Evolutionary conservation across 2,888 invertebrate species (phyloP), one percentile per base, ranked within the genome.

Genomic region (Andrena flavipes): DNA sequence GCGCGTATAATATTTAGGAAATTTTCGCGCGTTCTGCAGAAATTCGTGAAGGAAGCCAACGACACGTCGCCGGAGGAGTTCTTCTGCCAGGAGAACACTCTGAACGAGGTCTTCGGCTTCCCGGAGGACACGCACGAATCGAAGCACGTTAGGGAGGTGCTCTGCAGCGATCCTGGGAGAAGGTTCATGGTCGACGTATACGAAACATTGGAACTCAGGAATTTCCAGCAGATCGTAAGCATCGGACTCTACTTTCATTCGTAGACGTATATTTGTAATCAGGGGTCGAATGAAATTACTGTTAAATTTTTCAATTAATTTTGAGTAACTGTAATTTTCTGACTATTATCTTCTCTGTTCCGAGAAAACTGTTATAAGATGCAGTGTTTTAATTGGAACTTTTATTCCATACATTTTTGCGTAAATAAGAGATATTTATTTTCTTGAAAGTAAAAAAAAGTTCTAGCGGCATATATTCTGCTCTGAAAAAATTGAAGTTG

Each of bases 131-230:
- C 84, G 26, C 84, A 79, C 30, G 82, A 88, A 65, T 76, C 87
- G 20, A 64, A 75, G 0, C 62, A 86, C 73, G 73, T 89, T 49
- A 80, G 82, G 3, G 83, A 87, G 51, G 67, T 91, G 30, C 73
- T 93, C 10, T 93, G 93, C 81, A 87, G 84, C 67, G 87, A 91
- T 33, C 63, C 87, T 0, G 92, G 92, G 33, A 91, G 90, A 76
- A 79, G 77, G 62, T 91, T 92, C 4, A 78, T 93, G 16, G 74
- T 84, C 7, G 91, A 92, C 4, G 63, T 91, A 10, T 93, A 92
- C 67, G 70, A 82, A 4, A 84, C 75, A 49, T 89, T 93, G 54
- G 91, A 92, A 33, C 81, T 93, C 4, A 74, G 87, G 3, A 87
- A 87, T 54, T 93, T 92, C 64, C 83, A 79, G 26, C 70, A 59